phyloP scores from a whole-genome alignment of 2,888 invertebrate species.

The Microctonus aethiopoides region DNA sequence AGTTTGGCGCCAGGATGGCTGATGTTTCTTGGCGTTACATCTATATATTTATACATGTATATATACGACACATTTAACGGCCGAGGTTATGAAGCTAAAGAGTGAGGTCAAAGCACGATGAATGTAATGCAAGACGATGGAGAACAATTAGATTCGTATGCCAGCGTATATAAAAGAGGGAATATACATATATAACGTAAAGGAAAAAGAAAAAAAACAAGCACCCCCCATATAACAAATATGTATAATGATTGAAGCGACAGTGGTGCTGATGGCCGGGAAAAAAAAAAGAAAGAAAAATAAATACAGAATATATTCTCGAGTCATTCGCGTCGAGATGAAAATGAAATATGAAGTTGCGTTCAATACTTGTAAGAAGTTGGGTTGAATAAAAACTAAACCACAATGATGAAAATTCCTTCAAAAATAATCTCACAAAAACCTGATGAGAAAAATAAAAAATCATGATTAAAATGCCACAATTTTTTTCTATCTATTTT shows the following conservation, averaged over 20 bases:
- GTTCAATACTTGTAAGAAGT: conserved; percentile 23
- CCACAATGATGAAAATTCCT: conserved; percentile 9
- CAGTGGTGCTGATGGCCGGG: neutral
- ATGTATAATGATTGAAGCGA: neutral
- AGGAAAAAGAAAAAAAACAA: neutral
- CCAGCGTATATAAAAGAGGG: neutral
- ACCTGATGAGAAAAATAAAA: neutral
- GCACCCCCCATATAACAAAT: too few relatives aligned
- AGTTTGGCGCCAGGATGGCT: conserved; percentile 54
- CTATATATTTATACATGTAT: neutral
- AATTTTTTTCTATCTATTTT: neutral
- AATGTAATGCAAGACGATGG: neutral
- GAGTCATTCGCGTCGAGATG: conserved; percentile 21
- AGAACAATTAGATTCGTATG: conserved; percentile 1
- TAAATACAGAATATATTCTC: conserved; percentile 8
- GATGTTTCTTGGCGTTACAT: neutral
- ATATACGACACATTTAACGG: neutral
- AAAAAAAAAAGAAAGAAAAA: neutral
- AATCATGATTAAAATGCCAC: neutral
- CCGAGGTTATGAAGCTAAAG: neutral
- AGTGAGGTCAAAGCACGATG: neutral
- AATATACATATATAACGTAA: too few relatives aligned
- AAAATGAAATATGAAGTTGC: conserved; percentile 23
- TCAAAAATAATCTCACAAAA: conserved; percentile 5
- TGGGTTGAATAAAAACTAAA: neutral